Percentiles rank a stretch among this genome's conserved stretches.
Evolutionary conservation across 2,113 vertebrate genomes (phyloP).

Genomic region (Chlamydotis undulata): DNA sequence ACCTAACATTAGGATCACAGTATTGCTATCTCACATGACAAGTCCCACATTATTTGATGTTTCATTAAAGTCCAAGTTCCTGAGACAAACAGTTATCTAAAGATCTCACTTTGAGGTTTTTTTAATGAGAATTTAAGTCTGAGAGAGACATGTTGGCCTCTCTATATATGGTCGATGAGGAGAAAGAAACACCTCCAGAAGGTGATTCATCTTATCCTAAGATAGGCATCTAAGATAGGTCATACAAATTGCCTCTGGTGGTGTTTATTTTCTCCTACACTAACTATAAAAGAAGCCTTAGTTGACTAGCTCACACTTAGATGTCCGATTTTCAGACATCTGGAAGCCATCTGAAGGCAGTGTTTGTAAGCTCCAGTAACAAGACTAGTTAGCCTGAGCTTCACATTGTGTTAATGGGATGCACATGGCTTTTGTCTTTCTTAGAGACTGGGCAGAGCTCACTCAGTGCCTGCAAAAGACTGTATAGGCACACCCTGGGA

Average conservation of each 20-base stretch:
- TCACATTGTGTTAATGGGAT: background rate
- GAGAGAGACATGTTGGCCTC: background rate
- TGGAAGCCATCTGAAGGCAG: slow-evolving; percentile 28
- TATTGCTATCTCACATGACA: background rate
- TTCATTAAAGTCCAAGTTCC: slow-evolving; percentile 4
- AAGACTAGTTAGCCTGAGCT: background rate
- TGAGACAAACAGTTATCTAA: background rate
- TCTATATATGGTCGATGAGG: background rate
- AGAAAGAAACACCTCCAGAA: slow-evolving; percentile 35
- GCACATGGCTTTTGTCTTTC: background rate
- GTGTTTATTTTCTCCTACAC: slow-evolving; percentile 23
- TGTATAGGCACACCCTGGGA: background rate
- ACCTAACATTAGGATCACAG: background rate
- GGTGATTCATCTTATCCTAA: slow-evolving; percentile 15
- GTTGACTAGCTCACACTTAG: slow-evolving; percentile 8
- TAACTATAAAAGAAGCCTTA: slow-evolving; percentile 6
- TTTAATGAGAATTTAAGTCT: background rate
- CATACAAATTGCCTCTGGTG: background rate
- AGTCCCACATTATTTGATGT: background rate
- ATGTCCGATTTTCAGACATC: background rate
- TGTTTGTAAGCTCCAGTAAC: background rate
- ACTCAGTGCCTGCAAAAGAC: background rate
- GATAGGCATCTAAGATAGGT: slow-evolving; percentile 43
- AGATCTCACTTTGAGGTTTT: background rate
- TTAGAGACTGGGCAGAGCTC: background rate